Evolutionary conservation across 2,888 invertebrate genomes (phyloP).

Genomic region (Pyrrhia umbra): DNA sequence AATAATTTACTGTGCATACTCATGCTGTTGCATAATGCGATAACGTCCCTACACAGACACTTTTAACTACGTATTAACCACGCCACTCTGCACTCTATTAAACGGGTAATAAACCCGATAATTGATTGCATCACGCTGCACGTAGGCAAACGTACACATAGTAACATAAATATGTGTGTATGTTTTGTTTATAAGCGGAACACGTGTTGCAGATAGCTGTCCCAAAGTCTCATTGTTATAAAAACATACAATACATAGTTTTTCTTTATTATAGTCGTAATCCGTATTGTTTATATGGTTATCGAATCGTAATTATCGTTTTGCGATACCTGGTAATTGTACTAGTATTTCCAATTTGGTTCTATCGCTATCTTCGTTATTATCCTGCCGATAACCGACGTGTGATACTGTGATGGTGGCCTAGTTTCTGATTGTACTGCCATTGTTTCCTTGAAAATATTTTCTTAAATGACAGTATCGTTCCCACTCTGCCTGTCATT

Average conservation of each 20-base stretch:
- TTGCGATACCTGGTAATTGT: constrained; percentile 1
- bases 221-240: constrained; percentile 48
- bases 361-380: constrained; percentile 29
- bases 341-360: constrained; percentile 28
- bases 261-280: constrained; percentile 13
- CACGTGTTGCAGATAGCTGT: constrained; percentile 48
- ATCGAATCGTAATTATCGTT: constrained; percentile 11
- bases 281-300: constrained; percentile 11
- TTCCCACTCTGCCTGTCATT: constrained; percentile 10
- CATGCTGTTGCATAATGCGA: constrained; percentile 44
- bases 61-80: constrained; percentile 19
- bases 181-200: constrained; percentile 38
- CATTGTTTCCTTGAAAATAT: constrained; percentile 17
- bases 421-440: constrained; percentile 6
- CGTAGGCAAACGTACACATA: constrained; percentile 1
- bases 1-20: constrained; percentile 26
- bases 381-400: constrained; percentile 39
- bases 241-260: constrained; percentile 10
- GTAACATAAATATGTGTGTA: constrained; percentile 12
- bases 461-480: constrained; percentile 1
- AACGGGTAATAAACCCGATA: constrained; percentile 17
- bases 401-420: constrained; percentile 5
- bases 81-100: constrained; percentile 44
- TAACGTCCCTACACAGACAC: constrained; percentile 25
- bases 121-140: constrained; percentile 31